Base-by-base conservation (phyloP, 2,888 invertebrate genomes). In the Auanema freiburgensis region DNA sequence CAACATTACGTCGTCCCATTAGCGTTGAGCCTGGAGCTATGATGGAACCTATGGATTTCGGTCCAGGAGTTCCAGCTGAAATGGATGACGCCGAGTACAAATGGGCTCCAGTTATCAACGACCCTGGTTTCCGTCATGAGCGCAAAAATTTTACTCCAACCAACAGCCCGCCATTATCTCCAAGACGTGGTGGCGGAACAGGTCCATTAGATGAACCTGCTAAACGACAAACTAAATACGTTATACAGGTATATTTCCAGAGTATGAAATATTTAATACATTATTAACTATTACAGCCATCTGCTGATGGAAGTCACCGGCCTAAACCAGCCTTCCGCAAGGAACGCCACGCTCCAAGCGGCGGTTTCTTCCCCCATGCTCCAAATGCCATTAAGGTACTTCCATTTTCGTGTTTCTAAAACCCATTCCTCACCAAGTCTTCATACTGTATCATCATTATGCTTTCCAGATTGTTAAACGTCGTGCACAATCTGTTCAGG, bases 81-180 rank as follows among this genome's bases (percentile, higher is more conserved):
- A 58, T 66, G 18, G 67, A 74, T 6, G 72, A 71, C 16, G 74
- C 59, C 10, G 84, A 78, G 57, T 80, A 81, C 59, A 66, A 66
- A 18, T 84, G 84, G 84, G 67, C 66, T 14, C 84, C 84, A 0
- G 67, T 73, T 2, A 66, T 84, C 10, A 64, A 64, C 55, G 82
- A 84, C 50, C 80, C 83, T 4, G 72, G 65, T 0, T 84, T 64
- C 67, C 80, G 80, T 57, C 58, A 69, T 40, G 84, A 84, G 62
- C 71, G 70, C 16, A 84, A 84, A 72, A 80, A 82, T 63, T 83
- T 84, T 65, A 84, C 82, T 14, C 83, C 83, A 4, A 68, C 70
- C 8, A 69, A 71, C 56, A 79, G 79, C 41, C 80, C 83, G 8
- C 83, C 81, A 23, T 71, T 66, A 1, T 72, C 77, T 0, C 79